A percentile compares a stretch with the other conserved stretches of the same genome.
phyloP scores from a whole-genome alignment of 2,888 invertebrate species.

The Desoria tigrina region DNA sequence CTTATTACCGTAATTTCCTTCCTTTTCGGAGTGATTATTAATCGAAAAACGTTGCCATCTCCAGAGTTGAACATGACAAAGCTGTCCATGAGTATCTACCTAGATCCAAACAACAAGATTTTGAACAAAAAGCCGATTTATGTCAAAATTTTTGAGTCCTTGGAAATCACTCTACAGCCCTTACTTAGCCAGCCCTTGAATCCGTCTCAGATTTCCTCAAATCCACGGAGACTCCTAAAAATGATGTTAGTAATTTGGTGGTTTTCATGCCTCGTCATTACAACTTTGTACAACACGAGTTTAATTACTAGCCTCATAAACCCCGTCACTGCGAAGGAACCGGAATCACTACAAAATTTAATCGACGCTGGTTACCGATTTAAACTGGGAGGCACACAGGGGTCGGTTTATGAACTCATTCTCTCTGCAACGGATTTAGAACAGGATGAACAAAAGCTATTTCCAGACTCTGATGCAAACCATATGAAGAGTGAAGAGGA shows the following conservation, averaged over 20 bases:
- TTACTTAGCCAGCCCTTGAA: slow-evolving; percentile 40
- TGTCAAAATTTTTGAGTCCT: slow-evolving; percentile 36
- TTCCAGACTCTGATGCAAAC: neutral
- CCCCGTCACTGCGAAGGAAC: slow-evolving; percentile 41
- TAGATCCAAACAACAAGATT: neutral
- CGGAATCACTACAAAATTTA: slow-evolving; percentile 43
- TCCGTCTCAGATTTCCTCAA: slow-evolving; percentile 29
- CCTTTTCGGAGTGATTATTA: slow-evolving; percentile 36
- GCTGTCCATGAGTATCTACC: slow-evolving; percentile 25
- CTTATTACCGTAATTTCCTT: slow-evolving; percentile 37
- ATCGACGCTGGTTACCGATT: slow-evolving; percentile 43
- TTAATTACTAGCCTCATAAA: slow-evolving; percentile 48
- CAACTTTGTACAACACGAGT: slow-evolving; percentile 48
- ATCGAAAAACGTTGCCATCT: slow-evolving; percentile 25
- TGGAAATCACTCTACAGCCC: slow-evolving; percentile 45
- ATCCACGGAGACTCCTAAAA: slow-evolving; percentile 40
- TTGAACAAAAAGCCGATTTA: slow-evolving; percentile 23
- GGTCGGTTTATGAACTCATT: slow-evolving; percentile 44
- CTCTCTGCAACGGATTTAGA: slow-evolving; percentile 25
- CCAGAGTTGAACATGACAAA: neutral
- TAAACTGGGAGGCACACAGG: slow-evolving; percentile 39
- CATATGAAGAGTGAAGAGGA: slow-evolving; percentile 14
- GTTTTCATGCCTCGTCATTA: slow-evolving; percentile 48
- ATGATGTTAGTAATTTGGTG: slow-evolving; percentile 45
- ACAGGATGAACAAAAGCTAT: slow-evolving; percentile 14